phyloP scores from a whole-genome alignment of 2,797 vertebrate species.

The Sebastes baramenuke region DNA sequence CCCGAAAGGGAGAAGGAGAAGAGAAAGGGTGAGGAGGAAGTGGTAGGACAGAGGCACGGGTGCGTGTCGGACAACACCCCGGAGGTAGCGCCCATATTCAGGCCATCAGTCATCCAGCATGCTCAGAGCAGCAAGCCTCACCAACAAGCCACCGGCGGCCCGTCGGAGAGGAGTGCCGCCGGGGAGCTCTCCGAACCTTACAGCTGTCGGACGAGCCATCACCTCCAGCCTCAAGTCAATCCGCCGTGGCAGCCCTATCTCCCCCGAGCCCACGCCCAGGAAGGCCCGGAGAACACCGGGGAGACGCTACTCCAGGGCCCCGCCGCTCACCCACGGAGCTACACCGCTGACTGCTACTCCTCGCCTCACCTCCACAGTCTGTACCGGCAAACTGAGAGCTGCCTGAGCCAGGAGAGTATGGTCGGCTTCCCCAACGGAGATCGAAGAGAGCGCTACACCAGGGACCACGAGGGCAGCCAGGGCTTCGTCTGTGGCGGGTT shows the following conservation, averaged over 20 bases:
- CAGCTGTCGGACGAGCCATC: slow-evolving; percentile 79
- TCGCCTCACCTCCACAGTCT: slow-evolving; percentile 93
- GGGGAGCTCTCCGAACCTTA: slow-evolving; percentile 82
- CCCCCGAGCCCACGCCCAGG: slow-evolving; percentile 80
- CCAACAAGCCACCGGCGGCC: slow-evolving; percentile 78
- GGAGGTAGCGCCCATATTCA: slow-evolving; percentile 83
- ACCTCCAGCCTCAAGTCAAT: slow-evolving; percentile 82
- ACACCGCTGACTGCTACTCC: slow-evolving; percentile 90
- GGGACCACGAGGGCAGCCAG: slow-evolving; percentile 85
- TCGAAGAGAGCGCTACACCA: slow-evolving; percentile 76
- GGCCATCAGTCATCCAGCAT: slow-evolving; percentile 94
- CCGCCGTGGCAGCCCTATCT: slow-evolving; percentile 88
- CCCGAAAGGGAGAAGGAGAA: slow-evolving; percentile 85
- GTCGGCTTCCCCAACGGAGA: slow-evolving; percentile 87
- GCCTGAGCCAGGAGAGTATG: slow-evolving; percentile 88
- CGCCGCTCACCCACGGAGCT: slow-evolving; percentile 84
- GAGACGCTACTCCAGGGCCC: slow-evolving; percentile 83
- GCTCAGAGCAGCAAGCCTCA: slow-evolving; percentile 91
- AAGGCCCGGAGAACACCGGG: slow-evolving; percentile 83
- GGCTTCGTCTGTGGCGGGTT: slow-evolving; percentile 84
- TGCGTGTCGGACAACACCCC: slow-evolving; percentile 72
- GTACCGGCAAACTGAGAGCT: slow-evolving; percentile 91
- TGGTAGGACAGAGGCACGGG: slow-evolving; percentile 68
- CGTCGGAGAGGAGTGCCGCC: slow-evolving; percentile 75
- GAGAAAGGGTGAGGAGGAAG: slow-evolving; percentile 79